Conservation (phyloP, 2,888 invertebrate species). For the Drosophila neotestacea region DNA sequence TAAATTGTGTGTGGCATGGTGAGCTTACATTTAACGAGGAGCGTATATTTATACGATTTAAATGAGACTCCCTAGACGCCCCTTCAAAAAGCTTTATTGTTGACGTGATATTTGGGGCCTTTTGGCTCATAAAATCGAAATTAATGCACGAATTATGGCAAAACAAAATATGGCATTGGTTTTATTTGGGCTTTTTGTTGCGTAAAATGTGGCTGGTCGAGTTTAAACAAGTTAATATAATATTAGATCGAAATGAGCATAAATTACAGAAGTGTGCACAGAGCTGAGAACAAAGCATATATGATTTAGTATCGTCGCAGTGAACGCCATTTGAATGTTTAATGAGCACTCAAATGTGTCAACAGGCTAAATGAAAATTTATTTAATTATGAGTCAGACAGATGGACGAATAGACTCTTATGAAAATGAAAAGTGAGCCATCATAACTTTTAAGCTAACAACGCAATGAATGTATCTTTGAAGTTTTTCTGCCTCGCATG, state of each 20-base stretch:
- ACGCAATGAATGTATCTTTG: slow-evolving; percentile 39
- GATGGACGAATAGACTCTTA: slow-evolving; percentile 2
- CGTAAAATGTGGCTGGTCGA: slow-evolving; percentile 53
- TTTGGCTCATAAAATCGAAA: slow-evolving; percentile 48
- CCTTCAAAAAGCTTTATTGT: slow-evolving; percentile 48
- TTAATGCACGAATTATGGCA: slow-evolving; percentile 57
- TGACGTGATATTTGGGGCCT: slow-evolving; percentile 39
- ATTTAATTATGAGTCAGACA: slow-evolving; percentile 70
- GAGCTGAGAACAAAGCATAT: slow-evolving; percentile 54
- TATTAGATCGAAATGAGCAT: slow-evolving; percentile 65
- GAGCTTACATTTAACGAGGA: slow-evolving; percentile 1
- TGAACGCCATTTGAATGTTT: slow-evolving; percentile 69
- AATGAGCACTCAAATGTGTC: slow-evolving; percentile 79
- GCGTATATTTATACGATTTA: slow-evolving; percentile 46
- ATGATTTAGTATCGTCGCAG: slow-evolving; percentile 65
- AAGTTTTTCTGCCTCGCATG: slow-evolving; percentile 39
- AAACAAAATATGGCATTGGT: slow-evolving; percentile 51
- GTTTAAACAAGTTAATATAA: slow-evolving; percentile 69
- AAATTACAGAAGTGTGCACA: slow-evolving; percentile 66
- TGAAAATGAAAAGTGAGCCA: slow-evolving; percentile 49
- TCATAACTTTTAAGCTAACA: slow-evolving; percentile 50
- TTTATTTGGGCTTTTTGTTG: slow-evolving; percentile 37
- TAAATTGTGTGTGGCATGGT: slow-evolving; percentile 20
- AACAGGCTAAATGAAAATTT: slow-evolving; percentile 74
- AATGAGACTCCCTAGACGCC: slow-evolving; percentile 42